Evolutionary conservation across 2,113 vertebrate genomes (phyloP).

Genomic region (Ictalurus furcatus): DNA sequence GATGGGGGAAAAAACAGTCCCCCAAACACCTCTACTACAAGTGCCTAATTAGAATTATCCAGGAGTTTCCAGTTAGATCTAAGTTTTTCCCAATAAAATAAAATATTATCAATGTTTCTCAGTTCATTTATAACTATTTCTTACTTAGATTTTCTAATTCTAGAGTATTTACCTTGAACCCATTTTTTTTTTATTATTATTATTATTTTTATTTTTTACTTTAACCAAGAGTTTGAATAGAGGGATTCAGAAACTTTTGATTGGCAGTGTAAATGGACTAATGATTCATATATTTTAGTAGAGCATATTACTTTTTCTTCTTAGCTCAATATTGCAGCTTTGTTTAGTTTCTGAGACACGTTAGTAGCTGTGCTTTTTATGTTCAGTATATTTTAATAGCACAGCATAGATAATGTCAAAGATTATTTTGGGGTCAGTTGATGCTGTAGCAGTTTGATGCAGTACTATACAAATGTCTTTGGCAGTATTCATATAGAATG

Average conservation of each 20-base stretch:
- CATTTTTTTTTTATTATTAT: not conserved
- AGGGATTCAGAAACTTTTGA: conserved; percentile 13
- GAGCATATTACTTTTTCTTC: conserved; percentile 78
- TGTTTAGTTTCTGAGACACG: conserved; percentile 74
- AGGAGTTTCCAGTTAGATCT: not conserved
- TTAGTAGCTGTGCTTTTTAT: conserved; percentile 79
- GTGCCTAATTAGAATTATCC: conserved; percentile 15
- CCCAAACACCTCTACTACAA: not conserved
- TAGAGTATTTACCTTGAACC: not conserved
- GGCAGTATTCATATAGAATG: conserved; percentile 67
- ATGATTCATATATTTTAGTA: conserved; percentile 80
- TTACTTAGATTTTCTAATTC: not conserved
- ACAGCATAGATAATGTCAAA: conserved; percentile 73
- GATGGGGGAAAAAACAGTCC: not conserved
- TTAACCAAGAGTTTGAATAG: not conserved
- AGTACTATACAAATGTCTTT: conserved; percentile 62
- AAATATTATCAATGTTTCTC: not conserved
- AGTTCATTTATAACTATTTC: not conserved
- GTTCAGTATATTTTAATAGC: conserved; percentile 75
- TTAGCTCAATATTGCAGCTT: conserved; percentile 78
- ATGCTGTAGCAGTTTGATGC: conserved; percentile 60
- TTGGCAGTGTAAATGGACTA: conserved; percentile 61
- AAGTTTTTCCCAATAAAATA: not conserved
- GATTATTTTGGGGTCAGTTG: conserved; percentile 63
- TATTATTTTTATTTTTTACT: not conserved